These are phyloP conservation scores for Pelagia noctiluca DNA, from an alignment of 30 jellyfish, hydroid and myxozoan genomes.

Conservation along the genomic window DNA sequence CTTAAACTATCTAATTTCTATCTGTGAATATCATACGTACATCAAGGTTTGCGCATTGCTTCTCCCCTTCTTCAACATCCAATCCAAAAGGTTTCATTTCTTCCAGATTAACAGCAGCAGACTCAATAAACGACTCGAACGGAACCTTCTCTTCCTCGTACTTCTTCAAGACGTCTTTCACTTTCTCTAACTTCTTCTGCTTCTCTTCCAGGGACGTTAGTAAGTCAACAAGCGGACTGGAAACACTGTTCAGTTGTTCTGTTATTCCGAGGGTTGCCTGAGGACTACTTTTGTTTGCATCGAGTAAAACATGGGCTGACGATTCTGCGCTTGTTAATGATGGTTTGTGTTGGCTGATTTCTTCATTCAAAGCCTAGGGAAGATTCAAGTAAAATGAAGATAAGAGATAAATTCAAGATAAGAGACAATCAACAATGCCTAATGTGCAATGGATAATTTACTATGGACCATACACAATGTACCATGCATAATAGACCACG, in stretches of 20 bases:
- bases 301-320: constrained; percentile 68
- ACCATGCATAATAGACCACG: constrained; percentile 4
- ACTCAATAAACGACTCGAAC: constrained; percentile 77
- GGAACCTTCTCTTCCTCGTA: constrained; percentile 89
- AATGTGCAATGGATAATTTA: background rate
- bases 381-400: background rate
- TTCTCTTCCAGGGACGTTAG: constrained; percentile 72
- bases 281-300: constrained; percentile 70
- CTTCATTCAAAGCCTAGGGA: constrained; percentile 69
- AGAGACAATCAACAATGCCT: background rate
- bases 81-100: constrained; percentile 82
- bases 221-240: constrained; percentile 84
- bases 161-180: constrained; percentile 59
- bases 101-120: constrained; percentile 62
- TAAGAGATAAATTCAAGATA: background rate
- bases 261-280: constrained; percentile 85
- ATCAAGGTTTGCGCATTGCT: constrained; percentile 71
- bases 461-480: background rate
- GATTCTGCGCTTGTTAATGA: constrained; percentile 74
- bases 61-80: constrained; percentile 81
- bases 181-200: constrained; percentile 68
- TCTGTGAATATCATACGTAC: constrained; percentile 52
- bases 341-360: constrained; percentile 78
- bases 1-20: background rate
- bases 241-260: constrained; percentile 79